phyloP scores from a whole-genome alignment of 2,113 vertebrate genomes.

The Sigmodon hispidus region DNA sequence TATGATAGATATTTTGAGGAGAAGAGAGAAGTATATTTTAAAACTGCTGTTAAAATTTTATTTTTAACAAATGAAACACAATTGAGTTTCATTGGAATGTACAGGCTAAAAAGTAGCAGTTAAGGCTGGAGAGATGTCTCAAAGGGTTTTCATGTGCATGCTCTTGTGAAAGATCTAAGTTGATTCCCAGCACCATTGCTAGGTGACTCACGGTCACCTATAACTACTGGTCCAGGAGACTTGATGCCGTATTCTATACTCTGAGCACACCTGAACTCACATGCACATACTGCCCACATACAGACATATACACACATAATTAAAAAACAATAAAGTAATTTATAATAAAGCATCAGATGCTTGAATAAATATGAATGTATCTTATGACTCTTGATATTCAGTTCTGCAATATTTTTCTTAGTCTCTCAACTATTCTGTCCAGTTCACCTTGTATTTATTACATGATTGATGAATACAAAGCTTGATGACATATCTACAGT shows the following conservation, averaged over 20 bases:
- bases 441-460: background rate
- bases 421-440: background rate
- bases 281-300: no score
- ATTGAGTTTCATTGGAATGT: background rate
- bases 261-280: no score
- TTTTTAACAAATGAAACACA: slow-evolving; percentile 26
- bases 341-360: background rate
- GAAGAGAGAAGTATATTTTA: background rate
- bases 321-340: background rate
- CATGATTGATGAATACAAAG: background rate
- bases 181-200: background rate
- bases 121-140: background rate
- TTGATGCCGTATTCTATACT: background rate
- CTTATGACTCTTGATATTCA: background rate
- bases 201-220: no score
- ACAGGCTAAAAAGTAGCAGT: background rate
- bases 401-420: background rate
- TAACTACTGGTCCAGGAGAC: background rate
- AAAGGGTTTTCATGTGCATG: background rate
- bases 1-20: background rate
- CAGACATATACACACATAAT: no score
- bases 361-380: slow-evolving; percentile 27
- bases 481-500: background rate
- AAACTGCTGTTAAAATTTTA: background rate
- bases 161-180: background rate